A percentile compares a stretch with the other conserved stretches of the same genome.
These are phyloP conservation scores for Oryzaephilus surinamensis DNA, from an alignment of 1,140 invertebrate genomes.

Conservation along the genomic window DNA sequence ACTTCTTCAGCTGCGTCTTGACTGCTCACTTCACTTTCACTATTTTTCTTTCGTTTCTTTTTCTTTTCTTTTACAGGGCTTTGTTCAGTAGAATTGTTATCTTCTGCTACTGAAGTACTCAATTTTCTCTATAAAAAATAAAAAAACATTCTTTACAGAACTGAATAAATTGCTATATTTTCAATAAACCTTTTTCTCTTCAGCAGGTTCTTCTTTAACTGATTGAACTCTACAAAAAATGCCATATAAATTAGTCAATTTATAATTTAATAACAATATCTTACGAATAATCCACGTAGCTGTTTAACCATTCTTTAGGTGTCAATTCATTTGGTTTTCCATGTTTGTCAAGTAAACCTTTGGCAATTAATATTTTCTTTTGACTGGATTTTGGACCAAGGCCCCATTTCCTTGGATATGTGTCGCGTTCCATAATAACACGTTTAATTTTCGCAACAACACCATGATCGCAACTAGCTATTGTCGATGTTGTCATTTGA, in stretches of 20 bases:
- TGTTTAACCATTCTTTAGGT: constrained; percentile 74
- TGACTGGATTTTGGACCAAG: constrained; percentile 84
- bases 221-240: too few species aligned
- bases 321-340: constrained; percentile 98
- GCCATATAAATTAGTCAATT: constrained; percentile 1
- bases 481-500: constrained; percentile 97
- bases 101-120: constrained; percentile 25
- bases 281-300: constrained; percentile 53
- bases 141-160: constrained; percentile 16
- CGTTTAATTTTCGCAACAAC: constrained; percentile 96
- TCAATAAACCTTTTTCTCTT: constrained; percentile 28
- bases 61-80: constrained; percentile 49
- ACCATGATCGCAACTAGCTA: constrained; percentile 95
- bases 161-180: constrained; percentile 18
- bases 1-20: constrained; percentile 29
- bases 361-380: constrained; percentile 86
- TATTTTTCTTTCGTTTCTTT: constrained; percentile 48
- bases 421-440: constrained; percentile 99
- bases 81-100: constrained; percentile 38
- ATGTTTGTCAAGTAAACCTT: constrained; percentile 89
- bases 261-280: constrained; percentile 21
- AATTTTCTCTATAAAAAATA: constrained; percentile 42
- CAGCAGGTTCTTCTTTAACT: constrained; percentile 36
- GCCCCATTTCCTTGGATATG: constrained; percentile 97
- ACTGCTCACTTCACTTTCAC: constrained; percentile 42